A percentile compares a stretch with the other conserved stretches of the same genome.
Conservation (phyloP, 2,888 invertebrate species). For the Trachelus iudaicus region DNA sequence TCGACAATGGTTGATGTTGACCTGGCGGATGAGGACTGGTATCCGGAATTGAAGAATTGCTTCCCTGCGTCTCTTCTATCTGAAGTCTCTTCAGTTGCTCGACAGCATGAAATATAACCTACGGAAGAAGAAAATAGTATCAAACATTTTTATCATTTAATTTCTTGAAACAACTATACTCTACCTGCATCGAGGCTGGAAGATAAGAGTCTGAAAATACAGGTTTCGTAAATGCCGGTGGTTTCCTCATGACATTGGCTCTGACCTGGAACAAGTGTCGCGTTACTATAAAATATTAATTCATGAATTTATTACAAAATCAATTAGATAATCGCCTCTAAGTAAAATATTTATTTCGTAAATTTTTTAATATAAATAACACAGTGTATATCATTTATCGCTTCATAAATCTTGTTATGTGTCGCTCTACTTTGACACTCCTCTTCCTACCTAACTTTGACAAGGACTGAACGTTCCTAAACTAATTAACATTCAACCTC, state of each 20-base stretch:
- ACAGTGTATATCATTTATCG: neutral
- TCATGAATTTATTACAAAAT: neutral
- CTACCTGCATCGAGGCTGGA: constrained; percentile 76
- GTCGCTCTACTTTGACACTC: neutral
- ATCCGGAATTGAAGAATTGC: constrained; percentile 25
- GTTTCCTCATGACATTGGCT: constrained; percentile 43
- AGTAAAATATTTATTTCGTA: neutral
- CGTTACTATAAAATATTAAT: neutral
- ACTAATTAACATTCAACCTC: neutral
- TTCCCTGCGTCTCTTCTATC: constrained; percentile 36
- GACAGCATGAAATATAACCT: constrained; percentile 59
- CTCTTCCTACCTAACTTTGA: neutral
- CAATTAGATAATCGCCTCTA: neutral
- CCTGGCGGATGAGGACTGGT: constrained; percentile 46
- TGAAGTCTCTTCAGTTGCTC: constrained; percentile 51
- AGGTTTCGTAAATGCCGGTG: constrained; percentile 59
- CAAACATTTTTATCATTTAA: neutral
- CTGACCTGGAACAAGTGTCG: constrained; percentile 31
- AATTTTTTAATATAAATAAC: neutral
- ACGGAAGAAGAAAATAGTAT: neutral
- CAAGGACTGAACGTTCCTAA: neutral
- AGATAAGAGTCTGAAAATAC: constrained; percentile 73
- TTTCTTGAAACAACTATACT: neutral
- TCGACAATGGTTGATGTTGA: constrained; percentile 23
- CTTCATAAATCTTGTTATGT: neutral